Conservation (phyloP, 2,113 vertebrate species). For the Petroica traversi region DNA sequence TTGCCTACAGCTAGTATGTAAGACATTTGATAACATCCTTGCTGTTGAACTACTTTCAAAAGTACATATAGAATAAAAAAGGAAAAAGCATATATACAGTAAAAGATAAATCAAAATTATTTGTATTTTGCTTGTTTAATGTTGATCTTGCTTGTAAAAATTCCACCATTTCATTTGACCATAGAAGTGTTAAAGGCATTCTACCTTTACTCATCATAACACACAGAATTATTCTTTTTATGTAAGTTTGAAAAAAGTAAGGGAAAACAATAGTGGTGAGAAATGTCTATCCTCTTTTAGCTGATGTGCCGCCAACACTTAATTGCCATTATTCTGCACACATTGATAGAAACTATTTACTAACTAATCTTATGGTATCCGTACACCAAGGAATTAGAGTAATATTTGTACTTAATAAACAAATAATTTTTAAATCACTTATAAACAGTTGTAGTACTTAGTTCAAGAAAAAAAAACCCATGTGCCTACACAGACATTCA, state of each 20-base stretch:
- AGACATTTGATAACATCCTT: neutral
- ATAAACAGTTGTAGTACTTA: neutral
- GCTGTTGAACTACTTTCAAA: neutral
- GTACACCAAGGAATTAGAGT: neutral
- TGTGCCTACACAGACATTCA: neutral
- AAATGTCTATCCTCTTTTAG: neutral
- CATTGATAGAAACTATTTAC: neutral
- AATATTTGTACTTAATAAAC: neutral
- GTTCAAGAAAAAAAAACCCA: neutral
- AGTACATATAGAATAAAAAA: neutral
- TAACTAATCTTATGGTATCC: neutral
- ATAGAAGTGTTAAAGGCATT: neutral
- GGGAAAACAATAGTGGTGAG: neutral
- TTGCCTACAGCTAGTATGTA: neutral
- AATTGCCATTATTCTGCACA: neutral
- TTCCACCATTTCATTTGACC: neutral
- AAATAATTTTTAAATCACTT: neutral
- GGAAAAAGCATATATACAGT: neutral
- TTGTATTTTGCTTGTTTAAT: neutral
- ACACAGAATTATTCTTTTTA: neutral
- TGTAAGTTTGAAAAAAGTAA: neutral
- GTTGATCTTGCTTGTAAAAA: neutral
- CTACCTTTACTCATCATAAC: neutral
- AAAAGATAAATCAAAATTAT: neutral
- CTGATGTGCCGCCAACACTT: neutral